phyloP scores from a whole-genome alignment of 2,888 invertebrate species.

The Drosophila hamatofila region DNA sequence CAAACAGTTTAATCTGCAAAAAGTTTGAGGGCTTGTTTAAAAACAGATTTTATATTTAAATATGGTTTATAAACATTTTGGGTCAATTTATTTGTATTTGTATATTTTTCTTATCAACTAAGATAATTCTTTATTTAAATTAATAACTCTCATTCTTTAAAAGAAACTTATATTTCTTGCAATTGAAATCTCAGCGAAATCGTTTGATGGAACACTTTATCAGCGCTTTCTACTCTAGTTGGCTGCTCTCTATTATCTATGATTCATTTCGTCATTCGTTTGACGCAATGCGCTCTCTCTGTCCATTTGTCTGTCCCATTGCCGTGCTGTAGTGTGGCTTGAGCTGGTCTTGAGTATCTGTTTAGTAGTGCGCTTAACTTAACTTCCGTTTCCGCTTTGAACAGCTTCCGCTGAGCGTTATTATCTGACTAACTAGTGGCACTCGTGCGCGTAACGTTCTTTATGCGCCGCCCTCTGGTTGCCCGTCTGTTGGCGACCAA shows the following conservation, averaged over 20 bases:
- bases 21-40: too few species aligned
- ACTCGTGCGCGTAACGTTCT: slow-evolving; percentile 81
- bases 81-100: too few species aligned
- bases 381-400: slow-evolving; percentile 80
- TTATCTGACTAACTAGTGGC: slow-evolving; percentile 81
- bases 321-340: slow-evolving; percentile 14
- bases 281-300: slow-evolving; percentile 22
- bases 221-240: not conserved
- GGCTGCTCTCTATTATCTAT: slow-evolving; percentile 16
- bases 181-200: not conserved
- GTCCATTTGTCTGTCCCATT: slow-evolving; percentile 1
- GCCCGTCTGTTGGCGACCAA: slow-evolving; percentile 8
- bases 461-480: slow-evolving; percentile 40
- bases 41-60: too few species aligned
- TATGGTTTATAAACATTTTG: too few species aligned
- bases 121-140: too few species aligned
- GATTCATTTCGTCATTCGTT: slow-evolving; percentile 45
- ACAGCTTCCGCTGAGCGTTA: slow-evolving; percentile 79
- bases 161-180: too few species aligned
- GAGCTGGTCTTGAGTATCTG: slow-evolving; percentile 67
- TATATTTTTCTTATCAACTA: too few species aligned
- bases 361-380: slow-evolving; percentile 81
- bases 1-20: too few species aligned
- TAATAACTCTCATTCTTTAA: too few species aligned
- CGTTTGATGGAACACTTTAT: slow-evolving; percentile 8